Base-by-base conservation (phyloP, 2,113 vertebrate genomes). In the Thymallus thymallus region DNA sequence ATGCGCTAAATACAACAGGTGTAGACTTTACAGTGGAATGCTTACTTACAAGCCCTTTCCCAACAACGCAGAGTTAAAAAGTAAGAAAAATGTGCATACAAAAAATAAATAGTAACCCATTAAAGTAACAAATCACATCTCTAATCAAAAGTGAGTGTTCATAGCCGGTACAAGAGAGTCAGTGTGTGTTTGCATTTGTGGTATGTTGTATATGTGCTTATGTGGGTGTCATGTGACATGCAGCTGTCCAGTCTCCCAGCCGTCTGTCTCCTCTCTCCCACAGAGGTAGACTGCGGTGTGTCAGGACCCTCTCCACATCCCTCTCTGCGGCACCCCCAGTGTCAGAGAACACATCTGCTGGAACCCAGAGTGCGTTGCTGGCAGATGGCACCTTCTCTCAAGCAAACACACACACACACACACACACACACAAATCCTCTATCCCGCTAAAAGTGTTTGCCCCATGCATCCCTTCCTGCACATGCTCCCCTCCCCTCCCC, bases 371-470 rank as follows among this genome's bases (percentile, higher is more conserved):
- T 87, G 84, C 81, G 83, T 85, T 85, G 72, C 74, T 80, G 80
- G 82, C 89, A 88, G 87, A 90, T 91, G 89, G 82, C 78, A 82
- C 60, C 75, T 78, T 88, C 78, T 81, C 79, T 83, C 23, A 62
- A 16, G 41, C 20, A n/a, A 20, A 20, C 20, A 46, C 69, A 24
- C 55, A 60, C 73, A 69, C 29, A 30, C 29, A 56, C 58, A 78
- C 81, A 73, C 71, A 64, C 64, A 63, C 18, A 61, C 62, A 12
- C 0, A 51, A 18, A 51, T 18, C 48, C 16, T 51, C 48, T 51
- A 51, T 51, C 14, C 48, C 16, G 48, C 5, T 51, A 51, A 51
- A 51, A 51, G 48, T 51, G 48, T 51, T 41, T 41, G 48, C 48
- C 48, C 48, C 48, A 51, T 51, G 14, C 48, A 51, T 14, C 61